phyloP scores from a whole-genome alignment of 37 sponge, comb jelly and placozoan species.

The Oopsacas minuta region DNA sequence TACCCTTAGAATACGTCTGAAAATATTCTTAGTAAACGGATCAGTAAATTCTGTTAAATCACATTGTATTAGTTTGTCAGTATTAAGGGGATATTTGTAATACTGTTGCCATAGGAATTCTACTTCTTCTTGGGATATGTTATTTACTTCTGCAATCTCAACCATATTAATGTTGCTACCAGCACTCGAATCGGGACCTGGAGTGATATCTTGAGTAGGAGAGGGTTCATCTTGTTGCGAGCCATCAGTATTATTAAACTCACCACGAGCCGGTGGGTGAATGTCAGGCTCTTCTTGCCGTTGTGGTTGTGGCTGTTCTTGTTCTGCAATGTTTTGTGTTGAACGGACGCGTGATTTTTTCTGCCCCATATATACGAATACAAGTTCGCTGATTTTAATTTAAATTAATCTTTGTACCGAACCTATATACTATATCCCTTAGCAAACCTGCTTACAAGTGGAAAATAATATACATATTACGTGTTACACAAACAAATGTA shows the following conservation, averaged over 20 bases:
- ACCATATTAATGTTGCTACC: no score
- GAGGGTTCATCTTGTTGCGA: no score
- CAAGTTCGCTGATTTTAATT: neutral
- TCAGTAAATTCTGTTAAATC: neutral
- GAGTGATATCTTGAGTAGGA: neutral
- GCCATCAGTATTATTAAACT: no score
- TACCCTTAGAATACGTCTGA: neutral
- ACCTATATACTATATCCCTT: no score
- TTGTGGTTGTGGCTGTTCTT: no score
- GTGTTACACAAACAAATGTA: neutral
- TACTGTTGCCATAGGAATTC: neutral
- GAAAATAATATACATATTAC: no score
- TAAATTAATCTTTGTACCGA: no score
- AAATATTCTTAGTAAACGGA: neutral
- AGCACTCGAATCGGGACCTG: no score
- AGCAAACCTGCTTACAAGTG: no score
- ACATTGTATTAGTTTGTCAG: neutral
- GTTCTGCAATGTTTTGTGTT: neutral
- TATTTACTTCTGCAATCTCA: neutral
- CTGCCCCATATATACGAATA: neutral
- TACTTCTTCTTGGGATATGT: neutral
- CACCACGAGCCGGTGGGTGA: no score
- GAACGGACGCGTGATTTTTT: neutral
- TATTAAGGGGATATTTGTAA: neutral
- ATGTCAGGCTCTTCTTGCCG: no score